Evolutionary conservation across 2,113 vertebrate species (phyloP), one percentile per base, ranked within the genome.

Genomic region (Struthidea cinerea): DNA sequence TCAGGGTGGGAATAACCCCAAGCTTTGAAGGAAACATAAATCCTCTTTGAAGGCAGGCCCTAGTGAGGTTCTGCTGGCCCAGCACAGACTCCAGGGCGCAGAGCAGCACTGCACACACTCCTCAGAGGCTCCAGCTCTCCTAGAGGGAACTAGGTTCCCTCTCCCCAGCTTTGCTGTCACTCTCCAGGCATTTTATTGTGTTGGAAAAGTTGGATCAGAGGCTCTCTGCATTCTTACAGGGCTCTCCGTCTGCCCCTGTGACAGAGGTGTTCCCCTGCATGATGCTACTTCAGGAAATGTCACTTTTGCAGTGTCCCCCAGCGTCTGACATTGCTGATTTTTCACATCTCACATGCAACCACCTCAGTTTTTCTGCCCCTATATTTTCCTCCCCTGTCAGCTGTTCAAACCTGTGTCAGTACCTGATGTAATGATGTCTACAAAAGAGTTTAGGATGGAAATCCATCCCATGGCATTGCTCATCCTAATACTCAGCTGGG

Each of bases 401-500:
- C 21, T 60, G 7, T 16, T 64, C 14, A 68, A 50, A 37, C 24
- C 27, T 59, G 19, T 53, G 23, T 27, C 28, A 11, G 32, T 23
- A 14, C 6, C 3, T 9, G 33, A 32, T 23, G 3, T 11, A 22
- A 61, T 10, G 46, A 17, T 10, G 21, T 16, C 56, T 71, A 28
- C 35, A 81, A 32, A 71, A 52, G 8, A 4, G 4, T 59, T 93
- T 52, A 20, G 35, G 44, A 7, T 64, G 27, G 24, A 79, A 74
- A 32, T 56, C 24, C 17, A 28, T 19, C 13, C 73, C 33, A 16
- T 19, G 30, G 7, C 18, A 20, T 18, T 80, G 28, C 11, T 77
- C 2, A 1, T 49, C 1, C 1, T 22, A 10, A 49, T 0, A 0
- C 11, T 60, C 44, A 20, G 4, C 1, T 56, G 74, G 28, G 14